phyloP scores from a whole-genome alignment of 2,888 invertebrate genomes.

The Molorchus minor region DNA sequence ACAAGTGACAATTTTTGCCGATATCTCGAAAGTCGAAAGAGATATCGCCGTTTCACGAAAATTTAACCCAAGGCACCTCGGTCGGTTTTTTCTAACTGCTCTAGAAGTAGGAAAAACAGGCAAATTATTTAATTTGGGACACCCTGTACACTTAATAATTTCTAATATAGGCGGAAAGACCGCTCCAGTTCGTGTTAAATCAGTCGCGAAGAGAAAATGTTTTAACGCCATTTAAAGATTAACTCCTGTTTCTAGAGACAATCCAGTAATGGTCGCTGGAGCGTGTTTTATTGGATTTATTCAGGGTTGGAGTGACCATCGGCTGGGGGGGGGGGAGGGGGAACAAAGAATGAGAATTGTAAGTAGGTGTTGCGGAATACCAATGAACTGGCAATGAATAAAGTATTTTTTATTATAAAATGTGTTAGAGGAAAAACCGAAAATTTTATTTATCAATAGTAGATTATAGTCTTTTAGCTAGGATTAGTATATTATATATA shows the following conservation, averaged over 20 bases:
- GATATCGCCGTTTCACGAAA: too few relatives aligned
- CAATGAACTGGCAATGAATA: neutral
- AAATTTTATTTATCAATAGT: neutral
- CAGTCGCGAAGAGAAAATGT: conserved; percentile 14
- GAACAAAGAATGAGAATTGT: conserved; percentile 5
- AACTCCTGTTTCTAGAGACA: conserved; percentile 21
- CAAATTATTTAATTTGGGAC: too few relatives aligned
- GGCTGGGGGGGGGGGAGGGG: neutral
- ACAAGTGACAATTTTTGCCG: too few relatives aligned
- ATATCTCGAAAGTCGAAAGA: too few relatives aligned
- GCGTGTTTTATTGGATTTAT: conserved; percentile 28
- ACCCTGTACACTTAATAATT: too few relatives aligned
- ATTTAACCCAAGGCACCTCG: too few relatives aligned
- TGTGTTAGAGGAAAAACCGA: neutral
- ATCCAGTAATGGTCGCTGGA: conserved; percentile 23
- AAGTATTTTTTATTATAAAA: neutral
- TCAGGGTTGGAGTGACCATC: conserved; percentile 8
- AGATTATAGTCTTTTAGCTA: too few relatives aligned
- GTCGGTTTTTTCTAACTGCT: too few relatives aligned
- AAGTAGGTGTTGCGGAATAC: conserved; percentile 11
- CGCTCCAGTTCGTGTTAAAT: neutral
- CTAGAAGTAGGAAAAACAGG: too few relatives aligned
- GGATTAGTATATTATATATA: too few relatives aligned
- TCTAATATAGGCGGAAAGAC: too few relatives aligned
- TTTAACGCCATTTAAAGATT: conserved; percentile 19